Conservation (phyloP, 37 sponge, comb jelly and placozoan genomes). For the Aplysina aerophoba region DNA sequence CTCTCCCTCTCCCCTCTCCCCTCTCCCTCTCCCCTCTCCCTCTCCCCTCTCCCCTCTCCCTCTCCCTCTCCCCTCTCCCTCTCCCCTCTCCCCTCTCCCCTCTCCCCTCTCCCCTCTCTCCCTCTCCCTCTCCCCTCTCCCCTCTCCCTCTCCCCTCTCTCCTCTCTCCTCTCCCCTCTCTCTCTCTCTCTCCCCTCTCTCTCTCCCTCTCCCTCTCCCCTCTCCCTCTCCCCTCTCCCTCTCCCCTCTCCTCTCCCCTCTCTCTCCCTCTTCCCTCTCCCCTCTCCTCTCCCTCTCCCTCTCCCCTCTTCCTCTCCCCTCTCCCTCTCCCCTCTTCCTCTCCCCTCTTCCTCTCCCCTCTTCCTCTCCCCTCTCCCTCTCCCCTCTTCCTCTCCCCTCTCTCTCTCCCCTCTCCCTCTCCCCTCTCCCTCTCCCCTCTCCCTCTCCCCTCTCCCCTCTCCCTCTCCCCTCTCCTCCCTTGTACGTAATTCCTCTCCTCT, state of each 20-base stretch:
- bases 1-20: too few relatives aligned
- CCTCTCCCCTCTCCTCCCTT: neutral
- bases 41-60: too few relatives aligned
- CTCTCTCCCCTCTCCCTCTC: conserved; percentile 14
- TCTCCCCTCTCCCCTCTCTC: neutral
- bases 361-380: neutral
- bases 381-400: neutral
- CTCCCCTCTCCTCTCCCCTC: neutral
- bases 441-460: neutral
- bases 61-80: too few relatives aligned
- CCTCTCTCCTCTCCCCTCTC: neutral
- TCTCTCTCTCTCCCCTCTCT: neutral
- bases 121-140: neutral
- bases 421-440: neutral
- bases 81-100: neutral
- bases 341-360: neutral
- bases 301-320: neutral
- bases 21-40: too few relatives aligned
- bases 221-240: neutral
- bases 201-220: neutral
- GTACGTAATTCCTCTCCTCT: neutral
- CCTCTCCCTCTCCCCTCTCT: neutral
- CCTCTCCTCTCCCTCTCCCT: too few relatives aligned
- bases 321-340: neutral
- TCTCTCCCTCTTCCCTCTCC: neutral